Conservation (phyloP, 1,140 invertebrate species). For the Brachystomella parvula region DNA sequence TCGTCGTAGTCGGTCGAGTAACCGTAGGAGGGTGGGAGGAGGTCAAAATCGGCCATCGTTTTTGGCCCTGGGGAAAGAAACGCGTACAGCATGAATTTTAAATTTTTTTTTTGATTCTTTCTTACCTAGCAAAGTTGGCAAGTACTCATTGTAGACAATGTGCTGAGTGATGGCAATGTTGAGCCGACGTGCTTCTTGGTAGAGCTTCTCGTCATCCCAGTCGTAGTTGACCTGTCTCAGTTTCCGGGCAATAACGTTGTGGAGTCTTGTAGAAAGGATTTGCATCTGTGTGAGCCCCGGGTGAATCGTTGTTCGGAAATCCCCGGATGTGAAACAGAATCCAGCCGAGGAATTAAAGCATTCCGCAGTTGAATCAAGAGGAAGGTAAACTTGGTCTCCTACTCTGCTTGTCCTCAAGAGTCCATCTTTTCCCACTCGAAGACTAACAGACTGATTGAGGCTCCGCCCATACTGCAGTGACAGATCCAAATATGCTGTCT, state of each 20-base stretch:
- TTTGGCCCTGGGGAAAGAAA: slow-evolving; percentile 30
- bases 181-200: slow-evolving; percentile 51
- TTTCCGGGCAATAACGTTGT: slow-evolving; percentile 43
- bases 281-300: slow-evolving; percentile 45
- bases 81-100: neutral
- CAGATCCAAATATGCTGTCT: slow-evolving; percentile 35
- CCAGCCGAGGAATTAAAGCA: slow-evolving; percentile 27
- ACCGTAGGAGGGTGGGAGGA: slow-evolving; percentile 38
- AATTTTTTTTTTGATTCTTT: neutral
- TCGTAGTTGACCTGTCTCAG: slow-evolving; percentile 42
- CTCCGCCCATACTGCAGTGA: slow-evolving; percentile 37
- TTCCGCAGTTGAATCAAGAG: slow-evolving; percentile 26
- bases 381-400: slow-evolving; percentile 27
- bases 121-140: slow-evolving; percentile 37
- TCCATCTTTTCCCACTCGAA: slow-evolving; percentile 42
- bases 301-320: slow-evolving; percentile 49
- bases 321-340: slow-evolving; percentile 43
- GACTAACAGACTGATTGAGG: slow-evolving; percentile 37
- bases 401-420: slow-evolving; percentile 36
- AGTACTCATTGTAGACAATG: slow-evolving; percentile 44
- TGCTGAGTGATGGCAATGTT: slow-evolving; percentile 48
- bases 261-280: slow-evolving; percentile 48
- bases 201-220: slow-evolving; percentile 46
- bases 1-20: slow-evolving; percentile 42
- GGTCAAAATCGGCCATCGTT: slow-evolving; percentile 39